Base-by-base conservation (phyloP, 2,113 vertebrate genomes). In the Azemiops feae region DNA sequence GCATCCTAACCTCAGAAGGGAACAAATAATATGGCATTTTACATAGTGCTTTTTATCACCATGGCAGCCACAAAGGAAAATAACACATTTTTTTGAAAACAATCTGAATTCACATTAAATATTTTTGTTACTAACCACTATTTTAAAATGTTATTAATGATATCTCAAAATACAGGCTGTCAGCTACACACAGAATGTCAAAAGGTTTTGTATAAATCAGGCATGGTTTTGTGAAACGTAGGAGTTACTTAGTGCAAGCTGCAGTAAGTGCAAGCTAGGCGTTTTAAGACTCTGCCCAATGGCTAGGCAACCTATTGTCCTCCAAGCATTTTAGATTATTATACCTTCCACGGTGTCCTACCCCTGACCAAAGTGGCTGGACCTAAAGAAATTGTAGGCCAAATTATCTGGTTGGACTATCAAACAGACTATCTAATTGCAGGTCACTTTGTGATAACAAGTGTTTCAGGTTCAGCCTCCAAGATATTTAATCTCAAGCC, bases 41-140 rank as follows among this genome's bases (percentile, higher is more conserved):
- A 89, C 50, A 53, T 85, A 43, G 69, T 55, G 53, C 34, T n/a
- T 85, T 93, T 91, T 57, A 85, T 89, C 87, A 91, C 90, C 87
- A 91, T 88, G 90, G 60, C 52, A 93, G 85, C 87, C 30, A 85
- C 30, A 85, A 89, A 88, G 43, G 25, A 54, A 93, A 93, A 60
- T n/a, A 81, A 89, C 53, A 58, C 64, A 57, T 52, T 91, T 88
- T 88, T 50, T 69, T 91, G 60, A 85, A 93, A 93, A 89, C 86
- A 93, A 58, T 91, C 60, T 91, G 91, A 93, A 88, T 54, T 89
- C 64, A 89, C 53, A 50, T 88, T 91, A 91, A 93, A 85, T 85
- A 52, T 91, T 93, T 58, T 93, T 91, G 93, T 58, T 93, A 91
- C 60, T 53, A 91, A 89, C 85, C 43, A 43, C 53, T 88, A 81